Conservation (phyloP, 2,113 vertebrate species). For the Carollia perspicillata region DNA sequence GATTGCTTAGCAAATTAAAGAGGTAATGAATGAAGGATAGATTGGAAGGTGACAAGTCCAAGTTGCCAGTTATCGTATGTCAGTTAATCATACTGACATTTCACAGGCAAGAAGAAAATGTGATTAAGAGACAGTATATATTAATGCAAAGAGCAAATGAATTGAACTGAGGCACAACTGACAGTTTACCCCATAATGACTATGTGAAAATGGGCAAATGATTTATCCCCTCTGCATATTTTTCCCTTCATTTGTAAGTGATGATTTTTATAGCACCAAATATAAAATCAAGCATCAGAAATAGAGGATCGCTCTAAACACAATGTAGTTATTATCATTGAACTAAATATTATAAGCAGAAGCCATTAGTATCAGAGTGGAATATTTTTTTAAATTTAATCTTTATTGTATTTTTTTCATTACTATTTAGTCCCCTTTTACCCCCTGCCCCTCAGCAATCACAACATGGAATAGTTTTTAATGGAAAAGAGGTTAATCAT, state of each 20-base stretch:
- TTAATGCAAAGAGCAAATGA: background rate
- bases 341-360: background rate
- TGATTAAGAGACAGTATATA: background rate
- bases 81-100: slow-evolving; percentile 31
- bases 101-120: background rate
- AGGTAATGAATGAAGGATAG: slow-evolving; percentile 23
- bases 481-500: background rate
- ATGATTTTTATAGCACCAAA: background rate
- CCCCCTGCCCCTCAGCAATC: too few species aligned
- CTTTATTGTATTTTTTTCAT: too few species aligned
- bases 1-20: slow-evolving; percentile 41
- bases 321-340: background rate
- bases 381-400: background rate
- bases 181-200: background rate
- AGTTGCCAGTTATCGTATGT: slow-evolving; percentile 5
- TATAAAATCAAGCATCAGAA: background rate
- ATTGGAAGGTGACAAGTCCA: background rate
- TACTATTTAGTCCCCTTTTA: too few species aligned
- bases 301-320: background rate
- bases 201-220: background rate
- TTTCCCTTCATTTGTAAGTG: background rate
- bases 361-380: background rate
- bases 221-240: background rate
- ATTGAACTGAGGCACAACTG: background rate
- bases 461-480: background rate